Evolutionary conservation across 2,888 invertebrate genomes (phyloP).

Genomic region (Hylaea fasciaria): DNA sequence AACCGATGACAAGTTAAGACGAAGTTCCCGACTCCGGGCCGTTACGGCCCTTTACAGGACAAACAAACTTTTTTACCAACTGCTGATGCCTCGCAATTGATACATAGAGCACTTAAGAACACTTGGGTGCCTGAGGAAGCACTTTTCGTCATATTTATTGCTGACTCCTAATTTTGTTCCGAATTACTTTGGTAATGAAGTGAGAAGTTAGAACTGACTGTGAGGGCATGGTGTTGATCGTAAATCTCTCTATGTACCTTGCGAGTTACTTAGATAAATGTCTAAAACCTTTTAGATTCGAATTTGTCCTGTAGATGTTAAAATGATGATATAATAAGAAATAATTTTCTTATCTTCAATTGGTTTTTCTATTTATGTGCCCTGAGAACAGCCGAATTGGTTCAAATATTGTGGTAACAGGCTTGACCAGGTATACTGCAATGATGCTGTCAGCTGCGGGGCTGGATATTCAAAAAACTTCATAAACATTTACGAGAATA

Average conservation of each 20-base stretch:
- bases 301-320: no score
- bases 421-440: no score
- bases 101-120: conserved; percentile 69
- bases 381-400: no score
- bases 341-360: no score
- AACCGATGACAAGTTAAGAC: conserved; percentile 65
- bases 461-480: no score
- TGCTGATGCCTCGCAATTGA: conserved; percentile 61
- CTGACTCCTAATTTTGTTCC: conserved; percentile 39
- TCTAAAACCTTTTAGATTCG: no score
- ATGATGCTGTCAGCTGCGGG: no score
- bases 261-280: no score
- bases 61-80: conserved; percentile 63
- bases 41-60: conserved; percentile 46
- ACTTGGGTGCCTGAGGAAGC: conserved; percentile 50
- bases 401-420: no score
- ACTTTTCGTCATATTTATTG: conserved; percentile 40
- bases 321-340: no score
- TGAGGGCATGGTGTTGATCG: neutral
- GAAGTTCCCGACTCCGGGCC: conserved; percentile 57
- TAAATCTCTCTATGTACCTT: neutral
- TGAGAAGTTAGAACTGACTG: conserved; percentile 14
- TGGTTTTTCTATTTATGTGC: no score
- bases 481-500: no score
- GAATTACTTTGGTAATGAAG: conserved; percentile 40